Base-by-base conservation (phyloP, 2,888 invertebrate species). In the Tuberolachnus salignus region DNA sequence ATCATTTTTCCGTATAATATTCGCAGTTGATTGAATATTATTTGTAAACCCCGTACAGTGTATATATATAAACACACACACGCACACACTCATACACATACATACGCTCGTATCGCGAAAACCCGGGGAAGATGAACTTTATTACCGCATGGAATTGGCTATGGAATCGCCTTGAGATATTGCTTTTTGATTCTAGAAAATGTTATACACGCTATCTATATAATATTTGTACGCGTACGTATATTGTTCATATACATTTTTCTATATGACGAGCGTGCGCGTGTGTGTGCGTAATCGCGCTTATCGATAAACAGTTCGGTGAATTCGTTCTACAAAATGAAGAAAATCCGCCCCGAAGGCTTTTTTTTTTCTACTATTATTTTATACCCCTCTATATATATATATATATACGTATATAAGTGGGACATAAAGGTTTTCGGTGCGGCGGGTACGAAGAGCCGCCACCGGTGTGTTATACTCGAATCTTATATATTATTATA, bases 121-220 rank as follows among this genome's bases (percentile, higher is more conserved):
- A 34, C 14, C 49, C n/a, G 57, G 49, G 46, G 57, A 78, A 67
- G 21, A 4, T 21, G 51, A 51, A 63, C 66, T 78, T 59, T 67
- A 78, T 78, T 78, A 78, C 67, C 67, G 42, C 26, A 21, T n/a
- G 49, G 67, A 78, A 78, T 78, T 69, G 78, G 75, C 26, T 67
- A 34, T 34, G 46, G 46, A 49, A 34, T 49, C 57, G 67, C 78
- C 59, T 46, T 67, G 67, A 69, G 67, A 78, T 78, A 78, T 78
- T 78, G 67, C 67, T 78, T 78, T 78, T 78, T 69, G 78, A 78
- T 78, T 78, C 67, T 49, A 21, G 78, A 78, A 78, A 78, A 67
- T 34, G 67, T 61, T 73, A 63, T 59, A 59, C 46, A 59, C 46
- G n/a, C 46, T 63, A 19, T 6, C 34, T 34, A 34, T 34, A 34